Evolutionary conservation across 2,797 vertebrate genomes (phyloP), one percentile per base, ranked within the genome.

Genomic region (Labroides dimidiatus): DNA sequence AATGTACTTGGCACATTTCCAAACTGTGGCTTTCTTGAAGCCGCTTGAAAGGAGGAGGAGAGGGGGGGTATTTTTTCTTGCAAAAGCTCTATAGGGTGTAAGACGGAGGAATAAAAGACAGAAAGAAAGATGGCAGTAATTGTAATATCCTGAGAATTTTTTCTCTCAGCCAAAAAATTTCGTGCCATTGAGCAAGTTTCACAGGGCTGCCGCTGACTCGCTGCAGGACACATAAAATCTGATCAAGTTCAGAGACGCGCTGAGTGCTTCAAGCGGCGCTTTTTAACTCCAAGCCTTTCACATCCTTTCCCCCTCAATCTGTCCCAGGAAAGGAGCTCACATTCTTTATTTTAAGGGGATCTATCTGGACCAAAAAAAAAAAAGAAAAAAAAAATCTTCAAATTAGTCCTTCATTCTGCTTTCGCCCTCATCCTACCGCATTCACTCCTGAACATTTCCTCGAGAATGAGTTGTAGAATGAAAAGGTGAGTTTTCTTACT

Each of bases 221-320:
- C 95, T 95, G 95, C 96, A 96, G 96, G 96, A 97, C 96, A 95
- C 94, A 92, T 85, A 95, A 92, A 95, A 95, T 97, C 96, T 97
- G 96, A 97, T 97, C 96, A 97, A 97, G 96, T 97, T 98, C 96
- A 97, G 94, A 96, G 96, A 93, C 94, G 92, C 94, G 91, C 78
- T 93, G 93, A 96, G 94, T 94, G 93, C 94, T 95, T 96, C 94
- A 95, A 96, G 95, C 95, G 93, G 95, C 84, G 95, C 96, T 96
- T 96, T 96, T 91, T 94, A 96, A 96, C 94, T 90, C 91, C 93
- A 90, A 92, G 81, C 89, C 92, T 95, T 96, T 96, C 93, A 94
- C 94, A 92, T 93, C 92, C 91, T 78, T 91, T 78, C 36, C 80
- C 89, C 93, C 93, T 91, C 94, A 94, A 50, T 93, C 94, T 92